phyloP scores from a whole-genome alignment of 2,797 vertebrate genomes.

The Liparis tanakae region DNA sequence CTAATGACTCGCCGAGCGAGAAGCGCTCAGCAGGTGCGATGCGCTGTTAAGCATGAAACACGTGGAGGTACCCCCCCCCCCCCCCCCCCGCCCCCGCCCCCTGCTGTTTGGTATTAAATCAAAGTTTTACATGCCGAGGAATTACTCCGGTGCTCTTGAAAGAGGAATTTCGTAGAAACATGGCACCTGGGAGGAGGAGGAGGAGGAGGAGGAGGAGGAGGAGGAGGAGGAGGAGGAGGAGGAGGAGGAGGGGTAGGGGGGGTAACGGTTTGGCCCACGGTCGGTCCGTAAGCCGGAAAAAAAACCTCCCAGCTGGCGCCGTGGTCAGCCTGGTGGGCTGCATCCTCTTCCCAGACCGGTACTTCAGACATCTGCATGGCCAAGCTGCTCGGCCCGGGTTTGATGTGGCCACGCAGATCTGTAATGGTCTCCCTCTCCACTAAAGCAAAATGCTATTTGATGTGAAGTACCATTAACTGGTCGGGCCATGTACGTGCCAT shows the following conservation, averaged over 20 bases:
- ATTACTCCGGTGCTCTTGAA: conserved; percentile 58
- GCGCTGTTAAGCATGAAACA: conserved; percentile 9
- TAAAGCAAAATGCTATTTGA: conserved; percentile 51
- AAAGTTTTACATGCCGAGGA: conserved; percentile 15
- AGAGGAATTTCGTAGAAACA: conserved; percentile 63
- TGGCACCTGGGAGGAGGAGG: conserved; percentile 63
- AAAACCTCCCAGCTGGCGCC: conserved; percentile 79
- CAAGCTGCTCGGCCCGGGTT: conserved; percentile 59
- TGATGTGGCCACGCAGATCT: conserved; percentile 70
- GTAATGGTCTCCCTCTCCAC: conserved; percentile 61
- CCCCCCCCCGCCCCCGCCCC: conserved; percentile 3
- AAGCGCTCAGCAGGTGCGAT: conserved; percentile 45
- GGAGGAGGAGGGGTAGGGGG: too few relatives aligned
- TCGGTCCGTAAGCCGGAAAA: conserved; percentile 57
- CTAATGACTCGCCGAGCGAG: conserved; percentile 59
- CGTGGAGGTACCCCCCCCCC: conserved; percentile 4
- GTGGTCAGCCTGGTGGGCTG: conserved; percentile 73
- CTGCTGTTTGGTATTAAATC: conserved; percentile 25
- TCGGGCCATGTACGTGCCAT: conserved; percentile 51
- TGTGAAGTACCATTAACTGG: conserved; percentile 55
- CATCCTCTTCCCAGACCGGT: conserved; percentile 57
- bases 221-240: too few relatives aligned
- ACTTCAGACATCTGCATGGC: conserved; percentile 67
- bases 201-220: too few relatives aligned
- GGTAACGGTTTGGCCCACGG: conserved; percentile 55